Evolutionary conservation across 2,888 invertebrate species (phyloP).

Genomic region (Mythimna impura): DNA sequence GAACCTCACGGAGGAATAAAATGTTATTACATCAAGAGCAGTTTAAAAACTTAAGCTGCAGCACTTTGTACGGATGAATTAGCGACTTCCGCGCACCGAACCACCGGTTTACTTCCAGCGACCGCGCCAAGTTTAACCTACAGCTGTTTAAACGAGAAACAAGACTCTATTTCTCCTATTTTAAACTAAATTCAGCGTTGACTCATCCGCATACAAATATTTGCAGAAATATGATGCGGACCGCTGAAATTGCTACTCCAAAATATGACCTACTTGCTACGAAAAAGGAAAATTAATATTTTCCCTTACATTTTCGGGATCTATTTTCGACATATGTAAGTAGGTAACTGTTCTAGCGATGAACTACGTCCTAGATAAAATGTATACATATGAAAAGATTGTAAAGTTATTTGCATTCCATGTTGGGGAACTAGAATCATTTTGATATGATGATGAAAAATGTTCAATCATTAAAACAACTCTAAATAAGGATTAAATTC

Average conservation of each 20-base stretch:
- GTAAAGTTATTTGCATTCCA: slow-evolving; percentile 3
- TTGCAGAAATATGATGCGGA: slow-evolving; percentile 7
- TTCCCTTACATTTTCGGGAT: not conserved
- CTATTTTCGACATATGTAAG: not conserved
- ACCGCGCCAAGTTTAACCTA: slow-evolving; percentile 12
- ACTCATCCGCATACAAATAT: slow-evolving; percentile 1
- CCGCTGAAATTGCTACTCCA: slow-evolving; percentile 19
- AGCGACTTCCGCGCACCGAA: slow-evolving; percentile 58
- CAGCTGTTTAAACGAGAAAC: slow-evolving; percentile 8
- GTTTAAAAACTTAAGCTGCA: slow-evolving; percentile 50
- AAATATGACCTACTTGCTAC: slow-evolving; percentile 7
- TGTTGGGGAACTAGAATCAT: not conserved
- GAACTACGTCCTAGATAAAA: slow-evolving; percentile 1
- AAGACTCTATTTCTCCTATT: slow-evolving; percentile 13
- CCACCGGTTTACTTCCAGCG: slow-evolving; percentile 48
- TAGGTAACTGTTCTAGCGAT: not conserved
- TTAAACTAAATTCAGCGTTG: not conserved
- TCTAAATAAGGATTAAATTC: not conserved
- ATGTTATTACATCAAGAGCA: slow-evolving; percentile 35
- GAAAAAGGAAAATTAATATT: not conserved
- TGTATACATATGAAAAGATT: slow-evolving; percentile 3
- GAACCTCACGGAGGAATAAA: slow-evolving; percentile 30
- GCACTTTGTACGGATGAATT: slow-evolving; percentile 55
- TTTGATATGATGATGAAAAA: not conserved
- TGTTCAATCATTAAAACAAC: not conserved